Base-by-base conservation (phyloP, 2,888 invertebrate genomes). In the Xanthorhoe spadicearia region DNA sequence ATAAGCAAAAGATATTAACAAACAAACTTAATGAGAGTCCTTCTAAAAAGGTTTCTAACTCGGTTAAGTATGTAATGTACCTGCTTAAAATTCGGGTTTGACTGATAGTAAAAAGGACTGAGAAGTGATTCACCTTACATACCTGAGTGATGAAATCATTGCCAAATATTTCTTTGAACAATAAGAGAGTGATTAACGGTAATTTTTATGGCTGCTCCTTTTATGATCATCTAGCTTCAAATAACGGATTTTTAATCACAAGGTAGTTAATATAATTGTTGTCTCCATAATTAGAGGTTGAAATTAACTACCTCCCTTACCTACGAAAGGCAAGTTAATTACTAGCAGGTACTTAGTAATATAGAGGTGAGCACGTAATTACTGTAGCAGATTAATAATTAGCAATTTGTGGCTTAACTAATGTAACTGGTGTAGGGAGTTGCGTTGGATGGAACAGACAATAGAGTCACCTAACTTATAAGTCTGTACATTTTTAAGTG, bases 71-170 rank as follows among this genome's bases (percentile, higher is more conserved):
- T n/a, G n/a, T n/a, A n/a, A n/a, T 38, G 10, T 43, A 43, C 35
- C 9, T 38, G 35, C 38, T 4, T 10, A 43, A 43, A 43, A 43
- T 13, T 13, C 32, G 5, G 43, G n/a, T 13, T 43, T 43, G 43
- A 10, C 10, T 10, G 43, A 13, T 13, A 48, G 48, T 8, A 2
- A 48, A 48, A 48, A 17, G 48, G 48, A 32, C 7, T 15, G 43
- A 43, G 43, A n/a, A n/a, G 55, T 51, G 59, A 64, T 51, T 64
- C 55, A 64, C 18, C 43, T 28, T 59, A 6, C 43, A 48, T 56
- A 56, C 19, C 15, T 51, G 19, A 13, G 46, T 59, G 61, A 58
- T 64, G 54, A 58, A 61, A 68, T 53, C 48, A 64, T 32, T 61
- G 32, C 35, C 17, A 32, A 48, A 23, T 57, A 38, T 61, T 65